Evolutionary conservation across 2,888 invertebrate species (phyloP).

Genomic region (Lissonota sp.): DNA sequence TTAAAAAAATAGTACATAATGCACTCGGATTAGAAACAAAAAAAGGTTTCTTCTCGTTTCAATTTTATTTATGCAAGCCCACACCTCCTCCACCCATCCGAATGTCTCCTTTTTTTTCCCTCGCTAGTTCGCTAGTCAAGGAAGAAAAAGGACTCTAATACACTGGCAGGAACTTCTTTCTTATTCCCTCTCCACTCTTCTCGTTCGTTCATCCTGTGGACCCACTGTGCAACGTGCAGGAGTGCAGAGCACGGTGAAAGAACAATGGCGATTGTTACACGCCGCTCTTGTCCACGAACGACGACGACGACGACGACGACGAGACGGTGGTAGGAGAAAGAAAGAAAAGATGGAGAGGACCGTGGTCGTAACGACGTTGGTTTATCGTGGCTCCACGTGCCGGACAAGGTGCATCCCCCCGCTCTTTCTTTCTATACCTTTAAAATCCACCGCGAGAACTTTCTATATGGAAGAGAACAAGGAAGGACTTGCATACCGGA

Average conservation of each 20-base stretch:
- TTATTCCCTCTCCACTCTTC: constrained; percentile 25
- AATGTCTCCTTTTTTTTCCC: constrained; percentile 47
- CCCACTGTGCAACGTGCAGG: constrained; percentile 8
- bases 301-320: not conserved
- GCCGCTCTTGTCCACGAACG: constrained; percentile 27
- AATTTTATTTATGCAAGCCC: constrained; percentile 71
- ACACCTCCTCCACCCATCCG: constrained; percentile 60
- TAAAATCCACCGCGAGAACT: constrained; percentile 50
- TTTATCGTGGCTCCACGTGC: constrained; percentile 64
- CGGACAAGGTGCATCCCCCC: constrained; percentile 52
- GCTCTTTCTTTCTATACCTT: not conserved
- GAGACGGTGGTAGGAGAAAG: constrained; percentile 16
- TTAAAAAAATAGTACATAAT: constrained; percentile 37
- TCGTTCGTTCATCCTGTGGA: constrained; percentile 13
- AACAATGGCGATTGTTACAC: constrained; percentile 73
- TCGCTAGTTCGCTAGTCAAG: constrained; percentile 9
- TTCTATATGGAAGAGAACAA: constrained; percentile 38
- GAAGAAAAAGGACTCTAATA: constrained; percentile 27
- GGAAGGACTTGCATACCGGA: constrained; percentile 39
- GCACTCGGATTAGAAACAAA: not conserved
- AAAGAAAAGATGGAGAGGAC: constrained; percentile 50
- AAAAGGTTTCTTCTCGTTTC: constrained; percentile 35
- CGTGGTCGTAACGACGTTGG: constrained; percentile 61
- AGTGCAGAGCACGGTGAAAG: constrained; percentile 52
- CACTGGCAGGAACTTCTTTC: constrained; percentile 46